Conservation (phyloP, 1,140 invertebrate species). For the Diachasmimorpha longicaudata region DNA sequence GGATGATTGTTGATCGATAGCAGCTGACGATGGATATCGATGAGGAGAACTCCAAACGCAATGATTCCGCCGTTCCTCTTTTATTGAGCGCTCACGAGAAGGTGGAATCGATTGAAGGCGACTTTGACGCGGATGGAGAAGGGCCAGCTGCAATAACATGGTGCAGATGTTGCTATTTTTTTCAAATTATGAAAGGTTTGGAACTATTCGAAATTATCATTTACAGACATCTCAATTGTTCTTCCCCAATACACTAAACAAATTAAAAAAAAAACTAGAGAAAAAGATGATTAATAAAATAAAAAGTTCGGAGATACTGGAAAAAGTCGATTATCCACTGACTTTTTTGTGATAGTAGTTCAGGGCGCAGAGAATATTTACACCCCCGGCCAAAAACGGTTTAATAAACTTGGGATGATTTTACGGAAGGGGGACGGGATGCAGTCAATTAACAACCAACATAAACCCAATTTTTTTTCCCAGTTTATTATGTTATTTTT, state of each 20-base stretch:
- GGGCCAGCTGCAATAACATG: slow-evolving; percentile 8
- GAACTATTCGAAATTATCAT: no score
- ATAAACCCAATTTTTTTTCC: not conserved
- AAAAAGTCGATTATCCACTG: no score
- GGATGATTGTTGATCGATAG: slow-evolving; percentile 1
- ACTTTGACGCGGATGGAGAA: not conserved
- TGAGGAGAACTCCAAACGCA: not conserved
- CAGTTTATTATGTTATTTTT: no score
- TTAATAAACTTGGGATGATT: not conserved
- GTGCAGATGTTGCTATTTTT: not conserved
- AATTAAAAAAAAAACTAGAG: no score
- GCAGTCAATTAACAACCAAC: not conserved
- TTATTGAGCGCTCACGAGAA: slow-evolving; percentile 2
- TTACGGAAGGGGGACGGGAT: not conserved
- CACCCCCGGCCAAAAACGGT: not conserved
- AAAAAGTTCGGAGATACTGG: no score
- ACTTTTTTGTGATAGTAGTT: not conserved
- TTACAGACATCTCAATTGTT: no score
- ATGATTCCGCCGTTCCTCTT: not conserved
- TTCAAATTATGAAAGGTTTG: no score
- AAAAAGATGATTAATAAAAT: no score
- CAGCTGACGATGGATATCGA: not conserved
- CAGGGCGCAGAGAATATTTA: not conserved
- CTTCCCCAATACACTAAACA: no score
- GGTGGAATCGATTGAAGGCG: not conserved